These are phyloP conservation scores for Ciconia stormi DNA, from an alignment of 2,113 vertebrate species.

Conservation along the genomic window DNA sequence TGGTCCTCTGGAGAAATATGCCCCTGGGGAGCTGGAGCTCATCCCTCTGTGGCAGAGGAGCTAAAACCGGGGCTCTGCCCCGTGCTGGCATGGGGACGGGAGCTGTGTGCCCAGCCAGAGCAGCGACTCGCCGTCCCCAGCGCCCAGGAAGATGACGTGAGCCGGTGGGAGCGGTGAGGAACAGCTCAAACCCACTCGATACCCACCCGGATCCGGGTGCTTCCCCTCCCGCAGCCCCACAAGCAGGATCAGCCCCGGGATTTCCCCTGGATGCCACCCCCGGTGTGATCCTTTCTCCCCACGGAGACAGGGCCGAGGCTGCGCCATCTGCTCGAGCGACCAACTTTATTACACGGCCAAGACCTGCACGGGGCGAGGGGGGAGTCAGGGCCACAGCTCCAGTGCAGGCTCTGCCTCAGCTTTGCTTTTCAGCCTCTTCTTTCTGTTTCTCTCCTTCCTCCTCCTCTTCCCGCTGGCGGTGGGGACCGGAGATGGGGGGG, in stretches of 20 bases:
- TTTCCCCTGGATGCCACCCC: neutral
- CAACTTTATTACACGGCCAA: neutral
- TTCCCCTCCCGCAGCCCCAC: neutral
- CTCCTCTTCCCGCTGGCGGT: neutral
- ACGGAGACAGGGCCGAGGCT: neutral
- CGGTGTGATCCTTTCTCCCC: fast-evolving
- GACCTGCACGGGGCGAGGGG: fast-evolving
- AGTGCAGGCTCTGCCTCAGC: fast-evolving
- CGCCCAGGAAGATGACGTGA: fast-evolving
- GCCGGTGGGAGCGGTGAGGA: neutral
- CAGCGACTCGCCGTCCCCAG: fast-evolving
- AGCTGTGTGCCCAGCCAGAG: neutral
- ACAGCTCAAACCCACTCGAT: neutral
- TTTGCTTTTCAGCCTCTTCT: conserved; percentile 10
- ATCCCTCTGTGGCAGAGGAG: neutral
- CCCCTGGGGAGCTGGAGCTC: neutral
- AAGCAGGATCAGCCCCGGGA: fast-evolving
- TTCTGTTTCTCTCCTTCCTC: conserved; percentile 32
- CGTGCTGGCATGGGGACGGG: neutral
- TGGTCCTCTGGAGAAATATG: neutral
- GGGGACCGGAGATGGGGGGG: neutral
- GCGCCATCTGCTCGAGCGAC: neutral
- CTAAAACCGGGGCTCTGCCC: neutral
- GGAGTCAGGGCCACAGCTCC: neutral
- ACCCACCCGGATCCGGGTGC: fast-evolving